Conservation (phyloP, 92 coral and sea anemone genomes). For the Scolanthus callimorphus region DNA sequence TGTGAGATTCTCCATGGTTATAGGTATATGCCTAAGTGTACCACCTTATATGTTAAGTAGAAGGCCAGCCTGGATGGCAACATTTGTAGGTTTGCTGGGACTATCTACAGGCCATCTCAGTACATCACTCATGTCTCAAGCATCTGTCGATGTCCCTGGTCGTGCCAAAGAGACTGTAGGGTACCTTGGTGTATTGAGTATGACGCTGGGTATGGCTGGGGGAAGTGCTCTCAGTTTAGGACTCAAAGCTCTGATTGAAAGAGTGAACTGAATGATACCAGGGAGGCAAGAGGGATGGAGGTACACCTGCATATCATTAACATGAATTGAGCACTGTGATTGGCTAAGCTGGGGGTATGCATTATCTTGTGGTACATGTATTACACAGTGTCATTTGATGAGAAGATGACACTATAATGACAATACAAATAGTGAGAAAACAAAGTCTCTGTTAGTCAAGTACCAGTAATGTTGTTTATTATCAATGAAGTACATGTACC, state of each 20-base stretch:
- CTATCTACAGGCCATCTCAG: conserved; percentile 87
- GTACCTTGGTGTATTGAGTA: conserved; percentile 75
- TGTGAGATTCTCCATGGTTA: conserved; percentile 60
- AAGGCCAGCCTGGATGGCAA: conserved; percentile 93
- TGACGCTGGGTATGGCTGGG: conserved; percentile 85
- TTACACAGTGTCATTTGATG: no score
- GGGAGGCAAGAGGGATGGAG: no score
- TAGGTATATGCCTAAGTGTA: conserved; percentile 83
- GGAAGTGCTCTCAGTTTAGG: conserved; percentile 81
- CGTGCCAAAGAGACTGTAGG: conserved; percentile 87
- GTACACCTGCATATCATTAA: no score
- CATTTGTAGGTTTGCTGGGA: conserved; percentile 79
- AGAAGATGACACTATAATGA: no score
- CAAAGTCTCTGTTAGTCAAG: no score
- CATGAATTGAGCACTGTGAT: no score
- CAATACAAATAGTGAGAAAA: no score
- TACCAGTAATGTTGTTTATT: no score
- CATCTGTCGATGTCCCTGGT: conserved; percentile 77
- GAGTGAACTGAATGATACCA: conserved; percentile 20
- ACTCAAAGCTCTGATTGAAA: conserved; percentile 64
- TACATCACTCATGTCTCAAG: conserved; percentile 74
- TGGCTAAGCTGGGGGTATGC: no score
- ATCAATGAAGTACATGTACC: no score
- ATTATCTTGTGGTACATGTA: no score
- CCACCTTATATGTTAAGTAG: conserved; percentile 77